Percentiles rank a stretch among this genome's conserved stretches.
phyloP scores from a whole-genome alignment of 2,113 vertebrate species.

The Kryptolebias marmoratus region DNA sequence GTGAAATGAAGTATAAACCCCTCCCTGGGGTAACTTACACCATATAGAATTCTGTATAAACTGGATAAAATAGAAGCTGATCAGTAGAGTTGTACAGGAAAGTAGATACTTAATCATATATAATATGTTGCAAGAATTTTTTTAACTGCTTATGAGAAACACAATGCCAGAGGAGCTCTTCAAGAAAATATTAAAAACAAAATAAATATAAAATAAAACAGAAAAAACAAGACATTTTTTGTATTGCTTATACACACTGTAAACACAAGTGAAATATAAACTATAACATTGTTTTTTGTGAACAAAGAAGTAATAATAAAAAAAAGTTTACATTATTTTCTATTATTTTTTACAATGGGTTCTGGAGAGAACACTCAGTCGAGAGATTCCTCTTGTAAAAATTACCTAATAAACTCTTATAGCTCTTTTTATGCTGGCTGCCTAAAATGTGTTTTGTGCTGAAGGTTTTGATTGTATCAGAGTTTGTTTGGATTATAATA shows the following conservation, averaged over 20 bases:
- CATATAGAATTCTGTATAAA: slow-evolving; percentile 32
- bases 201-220: background rate
- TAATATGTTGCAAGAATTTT: slow-evolving; percentile 17
- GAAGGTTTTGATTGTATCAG: background rate
- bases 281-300: too few relatives aligned
- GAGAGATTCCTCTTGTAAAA: slow-evolving; percentile 26
- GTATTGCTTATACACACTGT: slow-evolving; percentile 4
- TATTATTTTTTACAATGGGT: slow-evolving; percentile 11
- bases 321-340: background rate
- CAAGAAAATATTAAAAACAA: background rate
- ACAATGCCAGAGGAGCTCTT: slow-evolving; percentile 6
- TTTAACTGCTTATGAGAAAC: slow-evolving; percentile 25
- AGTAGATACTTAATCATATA: slow-evolving; percentile 63
- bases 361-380: background rate
- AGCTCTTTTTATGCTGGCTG: slow-evolving; percentile 41
- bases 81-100: slow-evolving; percentile 34
- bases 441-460: slow-evolving; percentile 48
- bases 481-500: slow-evolving; percentile 30
- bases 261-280: background rate
- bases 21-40: slow-evolving; percentile 24
- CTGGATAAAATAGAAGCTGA: slow-evolving; percentile 42
- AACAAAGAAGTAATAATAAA: too few relatives aligned
- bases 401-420: slow-evolving; percentile 28
- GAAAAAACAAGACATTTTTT: too few relatives aligned
- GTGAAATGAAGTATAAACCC: slow-evolving; percentile 28